phyloP scores from a whole-genome alignment of 2,113 vertebrate species.

The Anguilla japonica region DNA sequence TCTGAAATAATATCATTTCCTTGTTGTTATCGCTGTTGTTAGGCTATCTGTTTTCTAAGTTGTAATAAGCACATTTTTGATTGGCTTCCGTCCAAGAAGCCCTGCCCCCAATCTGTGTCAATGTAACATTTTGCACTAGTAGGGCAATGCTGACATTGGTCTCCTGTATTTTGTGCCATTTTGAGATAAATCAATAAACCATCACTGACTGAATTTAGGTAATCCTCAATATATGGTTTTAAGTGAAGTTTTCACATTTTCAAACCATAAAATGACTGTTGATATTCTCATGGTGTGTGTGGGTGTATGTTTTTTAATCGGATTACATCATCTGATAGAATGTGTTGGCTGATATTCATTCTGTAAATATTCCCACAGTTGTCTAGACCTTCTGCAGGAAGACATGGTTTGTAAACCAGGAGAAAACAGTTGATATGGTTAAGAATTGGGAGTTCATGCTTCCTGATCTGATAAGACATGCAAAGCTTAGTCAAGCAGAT shows the following conservation, averaged over 20 bases:
- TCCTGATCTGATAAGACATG: constrained; percentile 41
- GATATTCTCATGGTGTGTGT: background rate
- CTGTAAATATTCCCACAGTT: constrained; percentile 54
- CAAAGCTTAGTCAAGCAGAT: constrained; percentile 43
- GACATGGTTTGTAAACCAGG: constrained; percentile 39
- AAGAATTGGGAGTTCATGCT: constrained; percentile 31
- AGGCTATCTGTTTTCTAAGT: background rate
- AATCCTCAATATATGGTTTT: background rate
- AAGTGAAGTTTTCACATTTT: background rate
- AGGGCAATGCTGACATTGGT: background rate
- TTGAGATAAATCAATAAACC: background rate
- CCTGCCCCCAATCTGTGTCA: background rate
- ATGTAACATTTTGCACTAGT: background rate
- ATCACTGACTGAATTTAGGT: background rate
- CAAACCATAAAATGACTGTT: background rate
- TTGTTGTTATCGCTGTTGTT: background rate
- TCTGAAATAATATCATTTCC: background rate
- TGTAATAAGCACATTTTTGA: constrained; percentile 12
- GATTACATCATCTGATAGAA: constrained; percentile 32
- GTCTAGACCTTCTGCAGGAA: constrained; percentile 48
- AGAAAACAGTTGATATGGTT: constrained; percentile 38
- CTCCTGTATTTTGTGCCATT: background rate
- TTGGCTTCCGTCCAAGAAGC: background rate
- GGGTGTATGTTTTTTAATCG: constrained; percentile 42
- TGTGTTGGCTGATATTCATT: constrained; percentile 40